Evolutionary conservation across 2,113 vertebrate species (phyloP), one percentile per base, ranked within the genome.

Genomic region (Tamias sibiricus): DNA sequence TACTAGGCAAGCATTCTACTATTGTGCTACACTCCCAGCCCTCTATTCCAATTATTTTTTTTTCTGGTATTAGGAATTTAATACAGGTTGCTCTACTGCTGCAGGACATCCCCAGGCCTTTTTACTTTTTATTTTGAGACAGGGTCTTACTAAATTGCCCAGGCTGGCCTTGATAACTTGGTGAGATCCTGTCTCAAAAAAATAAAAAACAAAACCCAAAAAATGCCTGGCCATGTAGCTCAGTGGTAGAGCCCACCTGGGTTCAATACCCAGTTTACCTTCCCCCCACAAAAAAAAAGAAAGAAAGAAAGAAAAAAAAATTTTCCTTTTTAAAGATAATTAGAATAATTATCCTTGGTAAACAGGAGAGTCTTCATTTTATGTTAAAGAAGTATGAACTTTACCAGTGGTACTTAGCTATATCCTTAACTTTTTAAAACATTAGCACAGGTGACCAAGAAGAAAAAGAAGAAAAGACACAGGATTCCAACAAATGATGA

Each of bases 401-500:
- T 96, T 35, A 68, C 6, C 32, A 69, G 32, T 88, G 32, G 32
- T 91, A 59, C 89, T 83, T 80, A 97, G 28, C 20, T 30, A 76
- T 94, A 62, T 80, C 9, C n/a, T 96, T 91, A 95, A 95, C 64
- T 62, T 96, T 97, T 97, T 28, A 71, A 82, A 79, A 66, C 54
- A 99, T 99, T 98, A 91, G 93, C 98, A 22, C 98, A 98, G 26
- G 98, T 97, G 0, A 91, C 92, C 83, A 97, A 94, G 96, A 99
- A 98, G 92, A 99, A 83, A 94, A 98, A 96, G 85, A 99, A 96
- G 64, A 97, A 98, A 69, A 99, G 99, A 6, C 98, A 98, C 8
- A 97, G 84, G 35, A 98, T 99, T 66, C 99, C 95, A 86, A 99
- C 99, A 93, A 99, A 99, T 86, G 99, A 99, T 74, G 99, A 99